Percentiles rank a stretch among this genome's conserved stretches.
Conservation (phyloP, 2,113 vertebrate species). For the Tylochromis polylepis region DNA sequence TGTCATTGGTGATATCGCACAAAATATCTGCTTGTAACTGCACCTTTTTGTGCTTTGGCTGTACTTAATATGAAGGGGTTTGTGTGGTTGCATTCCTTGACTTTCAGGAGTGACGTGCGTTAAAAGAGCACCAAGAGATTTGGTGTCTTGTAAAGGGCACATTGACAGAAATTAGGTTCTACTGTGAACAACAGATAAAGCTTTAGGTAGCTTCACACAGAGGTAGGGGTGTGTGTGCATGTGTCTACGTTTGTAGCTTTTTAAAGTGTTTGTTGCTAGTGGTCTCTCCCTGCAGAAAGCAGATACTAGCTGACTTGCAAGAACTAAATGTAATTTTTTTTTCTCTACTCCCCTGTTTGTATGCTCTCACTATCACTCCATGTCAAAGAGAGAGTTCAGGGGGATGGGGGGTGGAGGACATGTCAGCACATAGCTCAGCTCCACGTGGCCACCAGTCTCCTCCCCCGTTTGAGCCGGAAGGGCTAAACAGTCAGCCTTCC, state of each 20-base stretch:
- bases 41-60: neutral
- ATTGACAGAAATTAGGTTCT: neutral
- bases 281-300: neutral
- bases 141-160: neutral
- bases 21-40: neutral
- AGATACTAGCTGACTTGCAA: neutral
- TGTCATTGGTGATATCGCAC: neutral
- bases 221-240: too few species aligned
- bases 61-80: neutral
- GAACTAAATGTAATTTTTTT: neutral
- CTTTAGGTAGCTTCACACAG: neutral
- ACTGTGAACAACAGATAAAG: neutral
- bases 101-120: neutral
- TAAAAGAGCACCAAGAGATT: neutral
- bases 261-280: neutral
- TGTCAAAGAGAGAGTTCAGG: slow-evolving; percentile 1
- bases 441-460: slow-evolving; percentile 68
- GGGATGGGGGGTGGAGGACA: slow-evolving; percentile 44
- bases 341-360: neutral
- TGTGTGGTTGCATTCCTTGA: neutral
- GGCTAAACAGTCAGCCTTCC: slow-evolving; percentile 49
- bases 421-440: slow-evolving; percentile 69
- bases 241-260: neutral
- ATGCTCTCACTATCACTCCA: neutral
- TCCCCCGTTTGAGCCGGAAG: slow-evolving; percentile 54